Conservation (phyloP, 1,140 invertebrate genomes). For the Drosophila triauraria region DNA sequence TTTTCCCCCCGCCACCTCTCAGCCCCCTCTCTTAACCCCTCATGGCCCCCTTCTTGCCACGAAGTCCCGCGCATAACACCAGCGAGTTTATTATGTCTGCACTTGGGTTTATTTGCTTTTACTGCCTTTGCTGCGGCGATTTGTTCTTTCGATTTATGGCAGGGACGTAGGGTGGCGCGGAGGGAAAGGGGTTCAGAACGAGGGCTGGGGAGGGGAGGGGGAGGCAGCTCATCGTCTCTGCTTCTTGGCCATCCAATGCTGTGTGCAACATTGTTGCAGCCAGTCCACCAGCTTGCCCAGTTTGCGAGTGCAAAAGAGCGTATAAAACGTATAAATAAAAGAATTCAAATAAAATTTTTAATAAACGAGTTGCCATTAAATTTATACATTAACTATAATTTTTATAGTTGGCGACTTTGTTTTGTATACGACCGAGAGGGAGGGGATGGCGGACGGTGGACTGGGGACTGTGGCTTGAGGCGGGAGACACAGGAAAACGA, state of each 20-base stretch:
- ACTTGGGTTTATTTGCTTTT: constrained; percentile 83
- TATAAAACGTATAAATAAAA: constrained; percentile 84
- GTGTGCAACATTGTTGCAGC: constrained; percentile 76
- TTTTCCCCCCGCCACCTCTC: neutral
- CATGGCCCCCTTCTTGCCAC: neutral
- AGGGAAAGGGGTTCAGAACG: neutral
- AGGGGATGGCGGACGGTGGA: neutral
- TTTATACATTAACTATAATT: constrained; percentile 85
- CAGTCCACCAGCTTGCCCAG: constrained; percentile 26
- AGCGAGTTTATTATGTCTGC: constrained; percentile 82
- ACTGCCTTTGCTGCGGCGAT: constrained; percentile 81
- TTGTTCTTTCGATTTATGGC: constrained; percentile 83
- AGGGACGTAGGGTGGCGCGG: constrained; percentile 25
- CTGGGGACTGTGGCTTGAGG: neutral
- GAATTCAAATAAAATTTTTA: constrained; percentile 85
- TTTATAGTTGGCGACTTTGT: constrained; percentile 84
- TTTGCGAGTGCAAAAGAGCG: constrained; percentile 72
- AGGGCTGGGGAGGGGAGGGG: constrained; percentile 1
- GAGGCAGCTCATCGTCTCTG: constrained; percentile 44
- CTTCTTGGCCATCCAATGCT: constrained; percentile 48
- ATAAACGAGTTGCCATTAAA: constrained; percentile 85
- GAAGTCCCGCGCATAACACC: constrained; percentile 70
- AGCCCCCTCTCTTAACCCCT: neutral
- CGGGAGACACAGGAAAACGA: constrained; percentile 38
- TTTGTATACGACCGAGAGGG: constrained; percentile 69